These are phyloP conservation scores for Lamellibrachia columna DNA, from an alignment of 2,888 invertebrate genomes.

Conservation along the genomic window DNA sequence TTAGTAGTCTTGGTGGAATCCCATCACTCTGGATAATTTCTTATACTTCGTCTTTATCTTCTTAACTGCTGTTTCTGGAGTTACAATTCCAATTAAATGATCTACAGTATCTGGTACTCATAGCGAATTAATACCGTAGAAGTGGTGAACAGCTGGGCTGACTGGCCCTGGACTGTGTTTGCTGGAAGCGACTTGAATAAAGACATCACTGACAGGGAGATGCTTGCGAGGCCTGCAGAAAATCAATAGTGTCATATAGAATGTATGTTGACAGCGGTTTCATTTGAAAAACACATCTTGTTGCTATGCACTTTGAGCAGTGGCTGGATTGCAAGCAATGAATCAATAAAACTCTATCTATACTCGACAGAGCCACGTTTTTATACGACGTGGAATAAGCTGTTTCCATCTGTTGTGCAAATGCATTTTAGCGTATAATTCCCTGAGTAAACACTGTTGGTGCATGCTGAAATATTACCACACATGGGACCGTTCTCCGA, in stretches of 20 bases:
- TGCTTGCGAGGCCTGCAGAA: neutral
- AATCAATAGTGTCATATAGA: conserved; percentile 6
- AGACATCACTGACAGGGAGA: neutral
- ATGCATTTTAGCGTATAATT: neutral
- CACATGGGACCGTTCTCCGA: neutral
- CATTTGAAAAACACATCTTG: conserved; percentile 16
- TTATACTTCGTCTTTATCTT: neutral
- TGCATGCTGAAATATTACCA: neutral
- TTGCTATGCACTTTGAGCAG: conserved; percentile 6
- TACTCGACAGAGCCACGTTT: neutral
- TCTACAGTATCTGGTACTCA: neutral
- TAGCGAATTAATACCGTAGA: neutral
- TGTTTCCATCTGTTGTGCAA: neutral
- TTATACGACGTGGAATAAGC: conserved; percentile 1
- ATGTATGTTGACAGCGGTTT: conserved; percentile 10
- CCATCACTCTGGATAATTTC: neutral
- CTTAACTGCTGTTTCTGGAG: neutral
- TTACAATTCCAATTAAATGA: neutral
- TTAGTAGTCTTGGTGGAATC: neutral
- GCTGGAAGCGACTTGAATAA: neutral
- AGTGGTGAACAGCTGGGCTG: neutral
- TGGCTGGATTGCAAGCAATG: neutral
- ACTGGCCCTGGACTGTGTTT: neutral
- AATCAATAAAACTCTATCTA: conserved; percentile 8
- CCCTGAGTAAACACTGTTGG: neutral